Evolutionary conservation across 35 echinoderm and acorn worm genomes (phyloP).

Genomic region (Ophiothrix spiculata): DNA sequence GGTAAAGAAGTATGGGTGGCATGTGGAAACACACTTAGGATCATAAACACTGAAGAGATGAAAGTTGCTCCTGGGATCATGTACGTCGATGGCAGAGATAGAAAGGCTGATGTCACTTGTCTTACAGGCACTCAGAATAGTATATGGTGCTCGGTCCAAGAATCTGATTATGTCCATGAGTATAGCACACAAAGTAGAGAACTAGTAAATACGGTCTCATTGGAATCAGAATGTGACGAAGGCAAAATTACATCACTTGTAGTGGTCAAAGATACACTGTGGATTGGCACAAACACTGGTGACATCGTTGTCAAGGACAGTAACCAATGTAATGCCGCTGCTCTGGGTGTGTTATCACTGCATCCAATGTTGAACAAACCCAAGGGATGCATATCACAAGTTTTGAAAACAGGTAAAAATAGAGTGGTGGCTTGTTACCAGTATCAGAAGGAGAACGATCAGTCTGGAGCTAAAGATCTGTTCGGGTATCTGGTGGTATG

Average conservation of each 20-base stretch:
- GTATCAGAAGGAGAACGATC: too few relatives aligned
- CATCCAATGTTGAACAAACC: not conserved
- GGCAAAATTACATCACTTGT: not conserved
- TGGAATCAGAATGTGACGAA: not conserved
- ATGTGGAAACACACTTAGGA: not conserved
- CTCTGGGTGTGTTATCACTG: not conserved
- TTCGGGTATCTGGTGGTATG: not conserved
- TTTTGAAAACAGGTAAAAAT: not conserved
- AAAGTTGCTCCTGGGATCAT: too few relatives aligned
- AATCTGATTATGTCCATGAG: not conserved
- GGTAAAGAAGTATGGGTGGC: not conserved
- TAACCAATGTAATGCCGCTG: not conserved
- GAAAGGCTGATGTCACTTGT: not conserved
- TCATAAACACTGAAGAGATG: too few relatives aligned
- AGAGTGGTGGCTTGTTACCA: not conserved
- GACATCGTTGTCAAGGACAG: not conserved
- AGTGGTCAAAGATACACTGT: not conserved
- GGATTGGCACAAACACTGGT: not conserved
- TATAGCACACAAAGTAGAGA: not conserved
- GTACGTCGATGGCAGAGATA: not conserved
- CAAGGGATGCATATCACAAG: not conserved
- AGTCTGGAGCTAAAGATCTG: not conserved
- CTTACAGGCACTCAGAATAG: not conserved
- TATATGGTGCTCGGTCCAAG: not conserved
- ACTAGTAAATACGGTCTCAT: not conserved